Conservation (phyloP, 2,113 vertebrate genomes). For the Taurulus bubalis region DNA sequence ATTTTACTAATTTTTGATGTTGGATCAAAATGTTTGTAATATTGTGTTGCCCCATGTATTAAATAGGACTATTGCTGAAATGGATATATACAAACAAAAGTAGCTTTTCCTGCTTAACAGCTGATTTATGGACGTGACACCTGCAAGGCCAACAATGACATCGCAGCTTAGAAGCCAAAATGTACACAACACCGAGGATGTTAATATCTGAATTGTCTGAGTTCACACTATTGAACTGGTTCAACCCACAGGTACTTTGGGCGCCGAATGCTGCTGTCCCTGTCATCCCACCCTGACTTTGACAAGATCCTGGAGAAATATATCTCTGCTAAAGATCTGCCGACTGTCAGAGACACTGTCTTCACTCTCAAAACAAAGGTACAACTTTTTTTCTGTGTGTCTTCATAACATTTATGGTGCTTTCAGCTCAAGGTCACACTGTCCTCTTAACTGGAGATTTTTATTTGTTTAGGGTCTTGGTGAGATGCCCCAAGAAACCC, state of each 20-base stretch:
- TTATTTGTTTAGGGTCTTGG: conserved; percentile 87
- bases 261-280: conserved; percentile 89
- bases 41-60: not conserved
- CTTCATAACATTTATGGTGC: not conserved
- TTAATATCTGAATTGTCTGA: not conserved
- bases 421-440: not conserved
- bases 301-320: conserved; percentile 91
- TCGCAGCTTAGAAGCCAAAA: not conserved
- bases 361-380: conserved; percentile 91
- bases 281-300: conserved; percentile 91
- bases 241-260: conserved; percentile 88
- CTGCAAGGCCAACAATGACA: not conserved
- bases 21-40: not conserved
- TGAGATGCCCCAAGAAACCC: conserved; percentile 89
- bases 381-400: not conserved
- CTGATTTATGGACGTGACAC: not conserved
- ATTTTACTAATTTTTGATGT: not conserved
- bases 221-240: not conserved
- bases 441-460: conserved; percentile 27
- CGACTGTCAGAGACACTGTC: conserved; percentile 88
- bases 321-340: conserved; percentile 89
- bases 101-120: not conserved
- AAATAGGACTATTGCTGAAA: not conserved
- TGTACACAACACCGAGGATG: not conserved
- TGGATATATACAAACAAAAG: not conserved